Percentiles rank a stretch among this genome's conserved stretches.
These are phyloP conservation scores for Corythoichthys intestinalis DNA, from an alignment of 2,113 vertebrate genomes.

Conservation along the genomic window DNA sequence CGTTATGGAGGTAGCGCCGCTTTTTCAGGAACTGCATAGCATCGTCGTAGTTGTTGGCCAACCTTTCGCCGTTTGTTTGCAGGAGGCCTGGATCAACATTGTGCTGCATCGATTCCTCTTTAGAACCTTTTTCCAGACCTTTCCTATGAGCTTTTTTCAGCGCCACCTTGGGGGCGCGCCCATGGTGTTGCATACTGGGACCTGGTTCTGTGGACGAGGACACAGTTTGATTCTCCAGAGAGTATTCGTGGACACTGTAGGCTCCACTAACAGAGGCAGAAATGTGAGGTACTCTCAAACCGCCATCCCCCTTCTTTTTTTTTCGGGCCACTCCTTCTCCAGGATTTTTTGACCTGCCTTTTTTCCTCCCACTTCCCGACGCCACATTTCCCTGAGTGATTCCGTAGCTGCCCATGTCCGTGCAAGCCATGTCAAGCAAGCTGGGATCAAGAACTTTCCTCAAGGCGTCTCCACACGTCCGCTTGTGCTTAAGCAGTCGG, in stretches of 20 bases:
- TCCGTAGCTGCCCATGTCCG: conserved; percentile 80
- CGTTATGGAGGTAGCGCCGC: conserved; percentile 84
- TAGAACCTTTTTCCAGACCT: conserved; percentile 66
- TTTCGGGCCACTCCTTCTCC: conserved; percentile 83
- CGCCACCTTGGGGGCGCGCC: conserved; percentile 86
- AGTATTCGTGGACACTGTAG: conserved; percentile 81
- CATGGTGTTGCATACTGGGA: conserved; percentile 80
- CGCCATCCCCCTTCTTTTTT: conserved; percentile 74
- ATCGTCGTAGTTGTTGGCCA: conserved; percentile 88
- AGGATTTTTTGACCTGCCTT: conserved; percentile 83
- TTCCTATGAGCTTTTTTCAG: conserved; percentile 91
- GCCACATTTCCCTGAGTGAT: conserved; percentile 88
- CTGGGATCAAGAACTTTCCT: conserved; percentile 85
- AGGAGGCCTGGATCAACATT: conserved; percentile 79
- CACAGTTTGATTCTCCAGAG: conserved; percentile 80
- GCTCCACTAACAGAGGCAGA: conserved; percentile 65
- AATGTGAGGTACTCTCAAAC: conserved; percentile 29
- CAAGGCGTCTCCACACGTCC: conserved; percentile 92
- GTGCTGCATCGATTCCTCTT: conserved; percentile 78
- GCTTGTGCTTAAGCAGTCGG: conserved; percentile 97
- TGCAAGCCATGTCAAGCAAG: conserved; percentile 76
- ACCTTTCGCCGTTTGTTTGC: conserved; percentile 79
- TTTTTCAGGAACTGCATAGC: conserved; percentile 99
- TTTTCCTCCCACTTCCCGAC: conserved; percentile 79
- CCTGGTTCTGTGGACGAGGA: conserved; percentile 81